Evolutionary conservation across 2,113 vertebrate species (phyloP).

Genomic region (Perca fluviatilis): DNA sequence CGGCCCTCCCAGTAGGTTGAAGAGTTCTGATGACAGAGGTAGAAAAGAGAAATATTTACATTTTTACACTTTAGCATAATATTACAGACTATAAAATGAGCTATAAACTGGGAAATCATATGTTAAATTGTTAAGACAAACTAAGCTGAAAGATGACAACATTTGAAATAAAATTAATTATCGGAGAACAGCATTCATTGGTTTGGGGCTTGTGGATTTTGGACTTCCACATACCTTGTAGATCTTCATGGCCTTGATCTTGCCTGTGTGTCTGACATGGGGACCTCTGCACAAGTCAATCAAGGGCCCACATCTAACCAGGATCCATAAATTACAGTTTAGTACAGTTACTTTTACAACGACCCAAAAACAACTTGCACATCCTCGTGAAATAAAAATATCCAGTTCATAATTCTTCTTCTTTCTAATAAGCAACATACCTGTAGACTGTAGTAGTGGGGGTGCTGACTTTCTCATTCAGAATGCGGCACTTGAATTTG

Average conservation of each 20-base stretch:
- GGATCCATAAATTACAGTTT: not conserved
- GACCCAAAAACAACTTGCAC: not conserved
- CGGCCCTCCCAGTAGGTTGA: conserved; percentile 99
- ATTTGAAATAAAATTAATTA: not conserved
- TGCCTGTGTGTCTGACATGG: conserved; percentile 96
- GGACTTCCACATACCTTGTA: conserved; percentile 88
- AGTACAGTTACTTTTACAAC: not conserved
- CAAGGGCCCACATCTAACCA: conserved; percentile 92
- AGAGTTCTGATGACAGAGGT: conserved; percentile 88
- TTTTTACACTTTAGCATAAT: not conserved
- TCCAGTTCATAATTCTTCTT: no score
- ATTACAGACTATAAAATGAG: not conserved
- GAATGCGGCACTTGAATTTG: conserved; percentile 97
- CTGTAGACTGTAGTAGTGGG: conserved; percentile 98
- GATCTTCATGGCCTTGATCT: conserved; percentile 96
- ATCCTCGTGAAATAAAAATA: not conserved
- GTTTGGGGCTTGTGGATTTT: not conserved
- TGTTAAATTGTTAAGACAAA: not conserved
- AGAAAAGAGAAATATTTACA: not conserved
- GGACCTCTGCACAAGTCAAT: conserved; percentile 97
- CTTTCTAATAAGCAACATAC: conserved; percentile 70
- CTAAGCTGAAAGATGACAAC: not conserved
- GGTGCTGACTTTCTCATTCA: conserved; percentile 97
- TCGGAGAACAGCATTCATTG: not conserved
- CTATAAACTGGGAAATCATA: no score